Conservation (phyloP, 2,113 vertebrate species). For the Sialia sialis region DNA sequence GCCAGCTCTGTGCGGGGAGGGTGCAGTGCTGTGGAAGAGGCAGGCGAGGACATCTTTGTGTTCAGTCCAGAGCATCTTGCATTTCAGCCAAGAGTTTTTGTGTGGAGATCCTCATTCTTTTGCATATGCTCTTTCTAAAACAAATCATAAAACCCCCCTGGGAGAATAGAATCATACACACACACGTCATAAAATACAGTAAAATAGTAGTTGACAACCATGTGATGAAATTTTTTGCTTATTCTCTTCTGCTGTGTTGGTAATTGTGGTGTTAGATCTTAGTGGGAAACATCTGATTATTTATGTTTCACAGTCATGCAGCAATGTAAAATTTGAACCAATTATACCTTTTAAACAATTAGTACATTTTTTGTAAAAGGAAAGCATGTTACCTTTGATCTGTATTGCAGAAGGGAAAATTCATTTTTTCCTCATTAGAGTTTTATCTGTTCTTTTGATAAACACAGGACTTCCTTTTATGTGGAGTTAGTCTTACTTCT, state of each 20-base stretch:
- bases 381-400: not conserved
- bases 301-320: not conserved
- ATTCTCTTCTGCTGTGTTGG: not conserved
- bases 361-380: not conserved
- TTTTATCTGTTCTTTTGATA: not conserved
- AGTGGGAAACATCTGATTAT: not conserved
- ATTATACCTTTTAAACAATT: not conserved
- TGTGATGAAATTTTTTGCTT: not conserved
- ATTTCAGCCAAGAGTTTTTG: not conserved
- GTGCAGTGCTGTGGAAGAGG: rapidly evolving
- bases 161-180: not conserved
- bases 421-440: not conserved
- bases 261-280: not conserved
- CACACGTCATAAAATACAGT: not conserved
- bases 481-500: not conserved
- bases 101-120: not conserved
- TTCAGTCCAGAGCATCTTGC: not conserved
- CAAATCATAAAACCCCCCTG: not conserved
- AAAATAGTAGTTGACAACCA: conserved; percentile 14
- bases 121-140: not conserved
- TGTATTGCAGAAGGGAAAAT: not conserved
- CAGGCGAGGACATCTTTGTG: not conserved
- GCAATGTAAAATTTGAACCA: not conserved
- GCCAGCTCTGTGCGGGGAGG: not conserved
- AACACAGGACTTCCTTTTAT: not conserved